A percentile compares a stretch with the other conserved stretches of the same genome.
phyloP scores from a whole-genome alignment of 2,888 invertebrate genomes.

The Anthophora plumipes region DNA sequence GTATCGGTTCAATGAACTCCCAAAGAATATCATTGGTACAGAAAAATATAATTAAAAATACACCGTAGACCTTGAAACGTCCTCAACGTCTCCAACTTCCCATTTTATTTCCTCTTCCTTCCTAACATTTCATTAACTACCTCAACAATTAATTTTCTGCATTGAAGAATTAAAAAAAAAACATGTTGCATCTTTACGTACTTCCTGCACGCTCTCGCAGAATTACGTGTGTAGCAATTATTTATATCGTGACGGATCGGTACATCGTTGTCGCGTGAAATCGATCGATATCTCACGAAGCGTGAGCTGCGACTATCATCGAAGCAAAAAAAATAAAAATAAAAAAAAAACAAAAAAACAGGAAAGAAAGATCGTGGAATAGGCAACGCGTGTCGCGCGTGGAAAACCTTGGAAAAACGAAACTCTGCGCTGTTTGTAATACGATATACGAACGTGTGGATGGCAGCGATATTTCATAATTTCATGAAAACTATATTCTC shows the following conservation, averaged over 20 bases:
- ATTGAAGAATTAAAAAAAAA: not conserved
- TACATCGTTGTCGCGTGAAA: conserved; percentile 15
- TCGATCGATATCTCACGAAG: conserved; percentile 34
- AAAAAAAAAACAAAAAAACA: not conserved
- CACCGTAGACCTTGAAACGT: not conserved
- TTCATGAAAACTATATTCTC: conserved; percentile 59
- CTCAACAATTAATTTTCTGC: not conserved
- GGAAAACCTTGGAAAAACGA: conserved; percentile 51
- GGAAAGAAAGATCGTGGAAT: not conserved
- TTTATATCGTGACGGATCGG: conserved; percentile 27
- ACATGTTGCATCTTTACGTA: not conserved
- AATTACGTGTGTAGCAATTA: conserved; percentile 16
- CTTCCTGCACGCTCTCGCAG: not conserved
- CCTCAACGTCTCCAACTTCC: no score
- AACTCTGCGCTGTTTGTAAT: conserved; percentile 26
- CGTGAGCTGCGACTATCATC: not conserved
- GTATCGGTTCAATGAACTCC: not conserved
- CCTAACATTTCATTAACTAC: no score
- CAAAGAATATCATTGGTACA: not conserved
- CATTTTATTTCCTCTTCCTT: not conserved
- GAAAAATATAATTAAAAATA: conserved; percentile 3
- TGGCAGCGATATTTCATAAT: conserved; percentile 44
- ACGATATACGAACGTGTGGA: not conserved
- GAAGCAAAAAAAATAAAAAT: no score
- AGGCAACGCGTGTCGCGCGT: not conserved